Base-by-base conservation (phyloP, 2,113 vertebrate species). In the Anarhynchus alexandrinus region DNA sequence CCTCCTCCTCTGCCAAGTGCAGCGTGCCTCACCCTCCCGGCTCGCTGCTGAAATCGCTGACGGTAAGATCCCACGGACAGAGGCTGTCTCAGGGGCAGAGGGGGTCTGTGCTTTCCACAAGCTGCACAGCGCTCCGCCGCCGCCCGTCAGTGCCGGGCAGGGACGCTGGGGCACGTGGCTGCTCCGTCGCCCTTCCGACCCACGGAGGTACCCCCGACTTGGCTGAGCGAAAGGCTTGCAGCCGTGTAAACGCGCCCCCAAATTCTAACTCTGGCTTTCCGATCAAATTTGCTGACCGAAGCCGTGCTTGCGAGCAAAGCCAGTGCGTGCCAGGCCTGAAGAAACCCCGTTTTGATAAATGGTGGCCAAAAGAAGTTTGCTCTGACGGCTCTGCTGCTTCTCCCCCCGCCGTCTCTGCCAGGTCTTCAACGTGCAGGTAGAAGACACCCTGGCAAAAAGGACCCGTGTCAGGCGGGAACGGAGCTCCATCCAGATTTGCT, bases 1-100 rank as follows among this genome's bases (percentile, higher is more conserved):
- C 36, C 58, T 40, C 58, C 54, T 94, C 40, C 26, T 74, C 64
- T 90, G 78, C 91, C 88, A 82, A 92, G 79, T 52, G 76, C 88
- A 36, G 29, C 4, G 80, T 76, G 88, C 72, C 82, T 65, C 86
- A 84, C 59, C 71, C 74, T 30, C 22, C 40, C 38, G 22, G 45
- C 83, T 82, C 22, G 49, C 94, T 66, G 5, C 88, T 67, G 82
- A 15, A 69, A 42, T 51, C 74, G 19, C 78, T n/a, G 62, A 29
- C 64, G 58, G 40, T 17, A 5, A 27, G 27, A 30, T 12, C 34
- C 67, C 2, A 0, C 1, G 7, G 45, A 11, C 16, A 34, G 84
- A 71, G 52, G 36, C 13, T 30, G 40, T n/a, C 43, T 72, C 30
- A 1, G n/a, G 86, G 52, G 26, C 8, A 6, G 27, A 47, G 36